Conservation (phyloP, 2,888 invertebrate species). For the Xestoiulus laeticollis region DNA sequence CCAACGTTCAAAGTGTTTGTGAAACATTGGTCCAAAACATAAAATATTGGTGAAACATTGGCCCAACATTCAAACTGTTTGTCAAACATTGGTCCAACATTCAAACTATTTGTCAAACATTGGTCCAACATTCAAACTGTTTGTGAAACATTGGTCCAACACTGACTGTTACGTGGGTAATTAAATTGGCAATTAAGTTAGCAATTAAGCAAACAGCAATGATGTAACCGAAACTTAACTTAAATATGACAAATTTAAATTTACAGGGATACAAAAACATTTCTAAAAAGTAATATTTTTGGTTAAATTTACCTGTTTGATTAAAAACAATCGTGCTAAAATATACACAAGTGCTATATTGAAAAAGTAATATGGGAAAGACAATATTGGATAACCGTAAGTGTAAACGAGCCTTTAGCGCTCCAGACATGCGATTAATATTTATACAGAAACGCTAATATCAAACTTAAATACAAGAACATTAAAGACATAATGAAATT, state of each 20-base stretch:
- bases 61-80: too few species aligned
- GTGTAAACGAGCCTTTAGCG: not conserved
- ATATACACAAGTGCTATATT: not conserved
- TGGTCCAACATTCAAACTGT: too few species aligned
- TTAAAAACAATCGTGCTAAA: not conserved
- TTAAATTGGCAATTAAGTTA: not conserved
- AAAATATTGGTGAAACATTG: too few species aligned
- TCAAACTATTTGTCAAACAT: too few species aligned
- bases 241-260: not conserved
- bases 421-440: too few species aligned
- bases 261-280: not conserved
- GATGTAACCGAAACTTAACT: not conserved
- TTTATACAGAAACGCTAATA: not conserved
- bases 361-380: not conserved
- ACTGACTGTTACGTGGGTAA: too few species aligned
- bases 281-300: not conserved
- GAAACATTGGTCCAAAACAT: too few species aligned
- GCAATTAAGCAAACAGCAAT: not conserved
- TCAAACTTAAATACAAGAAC: not conserved
- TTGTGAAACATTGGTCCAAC: too few species aligned
- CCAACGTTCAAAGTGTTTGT: too few species aligned
- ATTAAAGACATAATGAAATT: not conserved
- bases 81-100: too few species aligned
- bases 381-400: not conserved
- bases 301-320: not conserved